A percentile compares a stretch with the other conserved stretches of the same genome.
These are phyloP conservation scores for Sarcoramphus papa DNA, from an alignment of 2,797 vertebrate species.

Conservation along the genomic window DNA sequence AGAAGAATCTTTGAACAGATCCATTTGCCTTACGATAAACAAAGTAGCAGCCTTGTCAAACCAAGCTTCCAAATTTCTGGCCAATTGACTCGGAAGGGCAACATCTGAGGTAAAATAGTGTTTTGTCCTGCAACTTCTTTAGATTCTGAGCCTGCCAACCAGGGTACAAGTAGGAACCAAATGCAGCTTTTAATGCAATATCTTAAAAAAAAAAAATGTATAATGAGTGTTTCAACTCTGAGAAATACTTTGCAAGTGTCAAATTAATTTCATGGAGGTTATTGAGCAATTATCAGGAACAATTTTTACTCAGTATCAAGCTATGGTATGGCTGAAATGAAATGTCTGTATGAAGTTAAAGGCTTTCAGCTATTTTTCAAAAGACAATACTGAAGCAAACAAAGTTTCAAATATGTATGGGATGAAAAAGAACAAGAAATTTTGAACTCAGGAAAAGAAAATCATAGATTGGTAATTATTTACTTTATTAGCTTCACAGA, in stretches of 20 bases:
- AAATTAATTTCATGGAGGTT: background rate
- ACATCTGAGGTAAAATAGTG: background rate
- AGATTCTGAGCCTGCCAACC: background rate
- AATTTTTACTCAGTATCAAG: background rate
- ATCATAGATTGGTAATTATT: background rate
- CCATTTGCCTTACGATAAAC: background rate
- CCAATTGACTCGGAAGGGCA: background rate
- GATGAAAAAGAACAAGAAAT: background rate
- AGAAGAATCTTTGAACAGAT: background rate
- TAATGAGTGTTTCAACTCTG: background rate
- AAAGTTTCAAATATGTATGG: background rate
- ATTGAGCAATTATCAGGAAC: background rate
- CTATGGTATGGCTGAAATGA: background rate
- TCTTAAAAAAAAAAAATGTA: background rate
- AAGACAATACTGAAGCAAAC: background rate
- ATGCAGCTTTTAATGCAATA: background rate
- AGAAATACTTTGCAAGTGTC: background rate
- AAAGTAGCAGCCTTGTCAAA: background rate
- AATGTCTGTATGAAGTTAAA: background rate
- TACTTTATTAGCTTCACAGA: background rate
- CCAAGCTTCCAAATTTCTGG: background rate
- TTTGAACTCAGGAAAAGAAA: background rate
- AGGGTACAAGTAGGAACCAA: background rate
- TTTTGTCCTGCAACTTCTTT: background rate
- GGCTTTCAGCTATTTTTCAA: background rate